Evolutionary conservation across 1,140 invertebrate genomes (phyloP).

Genomic region (Orchestia grillus): DNA sequence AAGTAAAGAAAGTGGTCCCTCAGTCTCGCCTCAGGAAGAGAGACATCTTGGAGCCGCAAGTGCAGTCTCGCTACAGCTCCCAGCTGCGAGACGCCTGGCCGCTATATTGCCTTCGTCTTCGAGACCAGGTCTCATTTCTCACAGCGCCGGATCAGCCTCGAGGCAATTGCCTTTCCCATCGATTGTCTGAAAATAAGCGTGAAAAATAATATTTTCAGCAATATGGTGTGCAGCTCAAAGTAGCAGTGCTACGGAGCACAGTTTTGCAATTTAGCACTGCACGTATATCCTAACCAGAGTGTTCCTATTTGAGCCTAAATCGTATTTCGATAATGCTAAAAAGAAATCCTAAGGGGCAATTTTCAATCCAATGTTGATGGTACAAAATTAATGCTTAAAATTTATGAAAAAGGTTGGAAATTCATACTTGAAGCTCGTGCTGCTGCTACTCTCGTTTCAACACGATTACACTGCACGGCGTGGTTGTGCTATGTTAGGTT

Average conservation of each 20-base stretch:
- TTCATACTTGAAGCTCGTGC: background rate
- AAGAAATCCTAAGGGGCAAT: too few species aligned
- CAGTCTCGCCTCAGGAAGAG: background rate
- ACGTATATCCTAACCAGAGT: background rate
- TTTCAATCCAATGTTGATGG: background rate
- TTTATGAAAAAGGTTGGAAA: background rate
- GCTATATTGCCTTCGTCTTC: background rate
- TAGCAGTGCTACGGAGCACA: background rate
- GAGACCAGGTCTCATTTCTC: background rate
- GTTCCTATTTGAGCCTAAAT: background rate
- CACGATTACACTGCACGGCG: too few species aligned
- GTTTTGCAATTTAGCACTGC: background rate
- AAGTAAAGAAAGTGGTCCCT: background rate
- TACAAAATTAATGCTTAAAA: background rate
- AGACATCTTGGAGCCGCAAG: background rate
- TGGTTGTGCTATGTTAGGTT: too few species aligned
- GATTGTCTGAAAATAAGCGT: background rate
- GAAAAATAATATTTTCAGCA: background rate
- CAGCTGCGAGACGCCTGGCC: background rate
- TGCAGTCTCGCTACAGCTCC: background rate
- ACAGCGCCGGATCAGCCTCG: background rate
- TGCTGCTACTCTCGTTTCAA: too few species aligned
- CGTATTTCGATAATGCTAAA: background rate
- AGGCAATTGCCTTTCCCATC: background rate
- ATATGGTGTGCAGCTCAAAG: background rate